Evolutionary conservation across 2,888 invertebrate genomes (phyloP).

Genomic region (Sisyra terminalis): DNA sequence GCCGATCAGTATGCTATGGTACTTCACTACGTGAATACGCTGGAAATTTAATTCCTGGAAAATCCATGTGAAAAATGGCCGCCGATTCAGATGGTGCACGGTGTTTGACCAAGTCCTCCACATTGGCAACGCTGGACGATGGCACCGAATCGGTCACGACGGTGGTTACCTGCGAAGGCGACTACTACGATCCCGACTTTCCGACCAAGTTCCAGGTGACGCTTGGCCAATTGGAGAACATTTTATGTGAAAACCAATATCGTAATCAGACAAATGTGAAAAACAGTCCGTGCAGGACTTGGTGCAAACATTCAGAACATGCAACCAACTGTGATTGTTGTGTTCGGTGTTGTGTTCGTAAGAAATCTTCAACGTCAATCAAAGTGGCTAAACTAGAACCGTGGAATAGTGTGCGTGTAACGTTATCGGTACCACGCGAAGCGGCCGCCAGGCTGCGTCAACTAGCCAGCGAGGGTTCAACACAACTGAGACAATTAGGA

Average conservation of each 20-base stretch:
- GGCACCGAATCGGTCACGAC: conserved; percentile 56
- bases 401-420: conserved; percentile 96
- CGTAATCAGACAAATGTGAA: not conserved
- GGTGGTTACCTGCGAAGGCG: conserved; percentile 84
- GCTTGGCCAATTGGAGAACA: conserved; percentile 58
- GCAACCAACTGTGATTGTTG: not conserved
- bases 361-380: conserved; percentile 25
- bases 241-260: conserved; percentile 31
- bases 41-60: not conserved
- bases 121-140: conserved; percentile 24
- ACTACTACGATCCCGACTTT: conserved; percentile 76
- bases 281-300: conserved; percentile 3
- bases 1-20: too few species aligned
- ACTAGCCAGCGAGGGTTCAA: conserved; percentile 81
- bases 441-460: conserved; percentile 83
- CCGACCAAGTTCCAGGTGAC: conserved; percentile 63
- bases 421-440: conserved; percentile 92
- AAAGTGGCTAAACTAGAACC: conserved; percentile 77
- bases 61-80: conserved; percentile 42
- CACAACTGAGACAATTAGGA: conserved; percentile 77
- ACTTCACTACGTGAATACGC: too few species aligned
- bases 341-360: conserved; percentile 5
- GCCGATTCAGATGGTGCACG: conserved; percentile 62
- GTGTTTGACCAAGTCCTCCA: not conserved
- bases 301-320: not conserved